Evolutionary conservation across 2,113 vertebrate genomes (phyloP).

Genomic region (Colinus virginianus): DNA sequence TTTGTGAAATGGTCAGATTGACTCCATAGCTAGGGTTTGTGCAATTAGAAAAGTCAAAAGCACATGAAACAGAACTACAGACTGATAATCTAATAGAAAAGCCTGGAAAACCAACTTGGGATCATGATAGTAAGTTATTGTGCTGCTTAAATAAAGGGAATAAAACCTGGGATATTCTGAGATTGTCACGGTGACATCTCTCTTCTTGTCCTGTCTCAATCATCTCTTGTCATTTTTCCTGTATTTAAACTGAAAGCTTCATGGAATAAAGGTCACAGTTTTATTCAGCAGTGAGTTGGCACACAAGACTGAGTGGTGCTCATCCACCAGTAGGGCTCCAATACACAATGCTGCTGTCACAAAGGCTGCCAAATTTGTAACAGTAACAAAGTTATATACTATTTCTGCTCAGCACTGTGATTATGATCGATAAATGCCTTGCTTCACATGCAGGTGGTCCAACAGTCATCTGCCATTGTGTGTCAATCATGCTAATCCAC

Average conservation of each 20-base stretch:
- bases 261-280: background rate
- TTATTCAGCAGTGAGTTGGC: background rate
- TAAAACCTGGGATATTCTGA: background rate
- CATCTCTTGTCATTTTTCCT: background rate
- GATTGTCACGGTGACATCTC: background rate
- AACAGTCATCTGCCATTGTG: background rate
- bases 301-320: background rate
- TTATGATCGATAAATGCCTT: background rate
- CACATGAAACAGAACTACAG: background rate
- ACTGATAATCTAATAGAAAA: slow-evolving; percentile 16
- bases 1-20: slow-evolving; percentile 15
- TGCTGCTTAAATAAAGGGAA: background rate
- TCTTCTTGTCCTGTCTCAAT: background rate
- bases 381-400: background rate
- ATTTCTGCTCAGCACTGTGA: background rate
- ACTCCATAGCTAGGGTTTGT: background rate
- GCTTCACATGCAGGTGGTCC: background rate
- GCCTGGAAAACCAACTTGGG: background rate
- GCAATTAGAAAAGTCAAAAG: slow-evolving; percentile 27
- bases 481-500: background rate
- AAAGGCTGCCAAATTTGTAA: background rate
- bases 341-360: background rate
- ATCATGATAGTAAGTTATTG: background rate
- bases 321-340: background rate
- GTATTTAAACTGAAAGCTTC: background rate